Conservation (phyloP, 2,888 invertebrate species). For the Nomada lathburiana region DNA sequence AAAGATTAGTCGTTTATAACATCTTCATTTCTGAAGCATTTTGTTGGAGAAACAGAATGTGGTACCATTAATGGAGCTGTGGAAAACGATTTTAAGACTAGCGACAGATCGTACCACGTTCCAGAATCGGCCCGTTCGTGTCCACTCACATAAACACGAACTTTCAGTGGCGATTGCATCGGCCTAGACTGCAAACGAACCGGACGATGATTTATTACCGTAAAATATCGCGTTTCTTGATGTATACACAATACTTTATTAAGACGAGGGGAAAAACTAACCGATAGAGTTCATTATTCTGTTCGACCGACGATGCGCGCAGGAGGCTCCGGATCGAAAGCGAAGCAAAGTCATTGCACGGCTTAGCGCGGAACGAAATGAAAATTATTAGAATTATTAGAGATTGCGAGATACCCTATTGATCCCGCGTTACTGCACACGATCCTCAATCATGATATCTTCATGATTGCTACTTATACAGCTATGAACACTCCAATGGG, state of each 20-base stretch:
- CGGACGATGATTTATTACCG: slow-evolving; percentile 27
- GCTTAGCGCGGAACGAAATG: slow-evolving; percentile 57
- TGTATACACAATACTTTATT: slow-evolving; percentile 36
- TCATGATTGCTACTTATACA: slow-evolving; percentile 18
- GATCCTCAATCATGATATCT: slow-evolving; percentile 45
- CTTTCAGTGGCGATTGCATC: slow-evolving; percentile 8
- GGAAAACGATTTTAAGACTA: neutral
- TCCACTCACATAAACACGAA: neutral
- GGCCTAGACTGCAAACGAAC: neutral
- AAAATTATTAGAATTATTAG: slow-evolving; percentile 76
- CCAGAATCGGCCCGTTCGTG: neutral
- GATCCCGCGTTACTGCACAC: slow-evolving; percentile 63
- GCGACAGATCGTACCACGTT: neutral
- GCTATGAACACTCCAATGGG: slow-evolving; percentile 24
- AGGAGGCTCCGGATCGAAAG: slow-evolving; percentile 43
- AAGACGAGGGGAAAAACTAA: slow-evolving; percentile 8
- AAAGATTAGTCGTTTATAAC: neutral
- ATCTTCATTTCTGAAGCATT: neutral
- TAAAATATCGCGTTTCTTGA: neutral
- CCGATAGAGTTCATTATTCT: slow-evolving; percentile 12
- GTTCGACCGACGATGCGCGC: neutral
- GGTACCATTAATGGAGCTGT: neutral
- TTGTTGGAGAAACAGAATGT: too few relatives aligned
- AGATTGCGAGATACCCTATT: slow-evolving; percentile 75
- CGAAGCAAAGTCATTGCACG: slow-evolving; percentile 9